phyloP scores from a whole-genome alignment of 2,113 vertebrate species.

The Ascaphus truei region DNA sequence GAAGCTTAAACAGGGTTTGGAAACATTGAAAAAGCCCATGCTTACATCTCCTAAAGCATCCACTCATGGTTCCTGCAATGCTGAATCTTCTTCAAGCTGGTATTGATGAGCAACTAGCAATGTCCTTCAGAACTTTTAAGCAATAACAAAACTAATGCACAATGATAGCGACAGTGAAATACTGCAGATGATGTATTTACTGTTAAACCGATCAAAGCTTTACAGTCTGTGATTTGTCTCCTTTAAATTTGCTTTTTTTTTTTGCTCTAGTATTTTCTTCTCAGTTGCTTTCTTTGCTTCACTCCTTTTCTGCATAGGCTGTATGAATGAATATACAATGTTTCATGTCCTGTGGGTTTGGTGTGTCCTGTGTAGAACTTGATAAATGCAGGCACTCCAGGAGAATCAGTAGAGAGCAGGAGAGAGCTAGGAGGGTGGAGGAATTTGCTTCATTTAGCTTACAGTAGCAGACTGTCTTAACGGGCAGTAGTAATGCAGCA shows the following conservation, averaged over 20 bases:
- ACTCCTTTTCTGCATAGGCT: background rate
- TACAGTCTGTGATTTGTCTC: background rate
- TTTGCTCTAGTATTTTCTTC: background rate
- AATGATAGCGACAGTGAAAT: background rate
- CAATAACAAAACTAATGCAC: background rate
- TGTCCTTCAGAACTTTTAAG: conserved; percentile 36
- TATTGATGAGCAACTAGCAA: background rate
- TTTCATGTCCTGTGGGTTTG: background rate
- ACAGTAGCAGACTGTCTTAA: no score
- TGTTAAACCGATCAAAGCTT: background rate
- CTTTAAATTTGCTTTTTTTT: background rate
- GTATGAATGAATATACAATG: background rate
- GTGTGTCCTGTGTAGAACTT: conserved; percentile 8
- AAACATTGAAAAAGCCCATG: conserved; percentile 83
- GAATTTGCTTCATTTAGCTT: no score
- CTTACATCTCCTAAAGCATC: conserved; percentile 82
- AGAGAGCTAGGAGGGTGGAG: conserved; percentile 37
- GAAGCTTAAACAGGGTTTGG: conserved; percentile 76
- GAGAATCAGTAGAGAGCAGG: conserved; percentile 6
- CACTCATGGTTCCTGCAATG: conserved; percentile 63
- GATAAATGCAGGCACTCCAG: conserved; percentile 3
- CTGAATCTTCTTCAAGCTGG: background rate
- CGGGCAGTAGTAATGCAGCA: conserved; percentile 48
- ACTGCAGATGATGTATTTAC: background rate
- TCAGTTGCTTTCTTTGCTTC: background rate